phyloP scores from a whole-genome alignment of 2,888 invertebrate genomes.

The Noctua janthe region DNA sequence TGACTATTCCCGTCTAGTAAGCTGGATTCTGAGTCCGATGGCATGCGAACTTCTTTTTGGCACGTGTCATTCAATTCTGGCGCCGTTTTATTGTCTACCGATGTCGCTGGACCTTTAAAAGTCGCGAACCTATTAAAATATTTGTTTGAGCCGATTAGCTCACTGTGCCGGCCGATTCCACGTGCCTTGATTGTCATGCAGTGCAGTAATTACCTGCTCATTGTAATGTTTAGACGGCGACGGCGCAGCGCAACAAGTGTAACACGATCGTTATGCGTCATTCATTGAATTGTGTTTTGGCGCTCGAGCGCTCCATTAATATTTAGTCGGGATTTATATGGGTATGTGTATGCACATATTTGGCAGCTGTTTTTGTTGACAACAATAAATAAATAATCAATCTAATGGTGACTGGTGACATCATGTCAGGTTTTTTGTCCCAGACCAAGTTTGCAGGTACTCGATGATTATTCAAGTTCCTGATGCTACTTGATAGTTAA shows the following conservation, averaged over 20 bases:
- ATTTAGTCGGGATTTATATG: conserved; percentile 71
- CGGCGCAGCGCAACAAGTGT: conserved; percentile 68
- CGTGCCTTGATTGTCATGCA: conserved; percentile 68
- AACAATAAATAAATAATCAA: conserved; percentile 52
- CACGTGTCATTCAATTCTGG: conserved; percentile 83
- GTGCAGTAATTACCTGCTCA: conserved; percentile 68
- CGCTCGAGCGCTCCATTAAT: conserved; percentile 70
- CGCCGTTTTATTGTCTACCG: conserved; percentile 76
- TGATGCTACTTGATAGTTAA: conserved; percentile 49
- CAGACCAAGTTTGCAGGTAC: conserved; percentile 14
- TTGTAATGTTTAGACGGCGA: conserved; percentile 67
- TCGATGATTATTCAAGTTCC: conserved; percentile 15
- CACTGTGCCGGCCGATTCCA: conserved; percentile 58
- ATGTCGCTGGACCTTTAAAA: conserved; percentile 53
- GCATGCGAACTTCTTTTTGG: conserved; percentile 81
- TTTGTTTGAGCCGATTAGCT: conserved; percentile 53
- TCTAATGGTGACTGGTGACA: conserved; percentile 51
- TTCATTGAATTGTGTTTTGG: conserved; percentile 76
- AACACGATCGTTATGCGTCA: conserved; percentile 75
- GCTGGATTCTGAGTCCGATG: conserved; percentile 83
- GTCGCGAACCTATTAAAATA: conserved; percentile 41
- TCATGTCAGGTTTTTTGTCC: conserved; percentile 45
- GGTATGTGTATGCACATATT: conserved; percentile 73
- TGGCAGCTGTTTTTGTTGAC: conserved; percentile 70
- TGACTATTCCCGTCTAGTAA: conserved; percentile 89